Conservation (phyloP, 53 echinoderm and acorn worm genomes). For the Luidia sarsii region DNA sequence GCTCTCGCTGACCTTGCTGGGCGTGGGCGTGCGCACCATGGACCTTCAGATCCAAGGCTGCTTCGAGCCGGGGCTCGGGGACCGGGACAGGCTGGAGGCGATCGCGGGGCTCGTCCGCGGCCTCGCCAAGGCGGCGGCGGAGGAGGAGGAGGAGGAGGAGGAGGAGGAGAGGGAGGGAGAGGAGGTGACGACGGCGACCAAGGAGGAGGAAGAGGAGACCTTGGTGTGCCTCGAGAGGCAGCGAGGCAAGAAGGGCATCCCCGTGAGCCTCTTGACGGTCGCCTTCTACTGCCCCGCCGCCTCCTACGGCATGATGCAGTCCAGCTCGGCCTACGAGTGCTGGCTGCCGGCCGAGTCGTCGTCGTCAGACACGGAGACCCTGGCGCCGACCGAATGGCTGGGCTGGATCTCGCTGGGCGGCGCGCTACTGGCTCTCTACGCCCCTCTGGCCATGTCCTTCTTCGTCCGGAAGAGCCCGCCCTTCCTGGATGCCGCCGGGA, state of each 20-base stretch:
- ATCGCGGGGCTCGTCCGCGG: conserved; percentile 40
- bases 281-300: conserved; percentile 67
- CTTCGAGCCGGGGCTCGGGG: conserved; percentile 51
- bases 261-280: conserved; percentile 34
- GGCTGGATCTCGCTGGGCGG: conserved; percentile 66
- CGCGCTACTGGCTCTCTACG: conserved; percentile 72
- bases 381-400: conserved; percentile 66
- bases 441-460: conserved; percentile 79
- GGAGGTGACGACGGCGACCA: neutral
- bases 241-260: conserved; percentile 61
- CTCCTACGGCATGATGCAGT: conserved; percentile 78
- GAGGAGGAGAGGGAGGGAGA: neutral
- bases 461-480: conserved; percentile 73
- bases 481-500: neutral
- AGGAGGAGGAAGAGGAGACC: conserved; percentile 3
- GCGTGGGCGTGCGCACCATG: conserved; percentile 59
- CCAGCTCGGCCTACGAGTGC: conserved; percentile 79
- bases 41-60: conserved; percentile 39
- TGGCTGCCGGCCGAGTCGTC: conserved; percentile 41
- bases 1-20: conserved; percentile 75
- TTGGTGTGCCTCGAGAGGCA: conserved; percentile 84
- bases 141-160: conserved; percentile 1
- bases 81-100: conserved; percentile 46
- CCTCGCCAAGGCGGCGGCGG: conserved; percentile 13
- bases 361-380: neutral